A percentile compares a stretch with the other conserved stretches of the same genome.
Evolutionary conservation across 1,140 invertebrate species (phyloP).

Genomic region (Pseudomyrmex gracilis): DNA sequence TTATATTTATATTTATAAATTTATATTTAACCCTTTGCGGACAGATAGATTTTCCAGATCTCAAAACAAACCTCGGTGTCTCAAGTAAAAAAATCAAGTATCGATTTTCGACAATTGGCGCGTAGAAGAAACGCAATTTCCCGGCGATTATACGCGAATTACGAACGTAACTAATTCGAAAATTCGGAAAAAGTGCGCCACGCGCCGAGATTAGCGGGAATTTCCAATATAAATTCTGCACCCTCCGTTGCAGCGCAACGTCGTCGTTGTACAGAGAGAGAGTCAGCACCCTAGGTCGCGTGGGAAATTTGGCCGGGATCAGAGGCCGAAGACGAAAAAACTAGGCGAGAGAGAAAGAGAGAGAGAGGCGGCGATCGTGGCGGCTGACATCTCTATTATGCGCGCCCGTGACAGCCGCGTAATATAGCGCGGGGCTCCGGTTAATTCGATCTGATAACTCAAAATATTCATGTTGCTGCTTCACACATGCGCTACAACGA

Average conservation of each 20-base stretch:
- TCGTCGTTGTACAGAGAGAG: conserved; percentile 64
- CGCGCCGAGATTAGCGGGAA: conserved; percentile 73
- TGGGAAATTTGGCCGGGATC: conserved; percentile 74
- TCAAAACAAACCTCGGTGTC: too few relatives aligned
- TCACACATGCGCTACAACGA: neutral
- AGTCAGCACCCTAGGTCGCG: conserved; percentile 72
- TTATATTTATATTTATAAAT: too few relatives aligned
- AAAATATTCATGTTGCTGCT: conserved; percentile 49
- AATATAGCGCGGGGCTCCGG: conserved; percentile 8
- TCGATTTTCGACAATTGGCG: neutral
- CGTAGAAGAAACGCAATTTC: conserved; percentile 76
- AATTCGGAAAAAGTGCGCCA: conserved; percentile 73
- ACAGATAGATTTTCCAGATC: too few relatives aligned
- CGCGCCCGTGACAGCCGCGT: conserved; percentile 31
- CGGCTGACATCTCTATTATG: conserved; percentile 75
- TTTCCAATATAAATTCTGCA: conserved; percentile 75
- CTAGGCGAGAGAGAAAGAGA: conserved; percentile 22
- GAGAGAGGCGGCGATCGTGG: conserved; percentile 58
- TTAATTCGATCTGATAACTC: conserved; percentile 70
- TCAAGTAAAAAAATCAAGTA: too few relatives aligned
- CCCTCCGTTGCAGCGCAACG: conserved; percentile 69
- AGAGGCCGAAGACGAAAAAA: conserved; percentile 54
- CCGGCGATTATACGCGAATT: conserved; percentile 80
- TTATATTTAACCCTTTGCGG: too few relatives aligned
- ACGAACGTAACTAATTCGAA: conserved; percentile 80